phyloP scores from a whole-genome alignment of 92 coral and sea anemone species.

The Scolanthus callimorphus region DNA sequence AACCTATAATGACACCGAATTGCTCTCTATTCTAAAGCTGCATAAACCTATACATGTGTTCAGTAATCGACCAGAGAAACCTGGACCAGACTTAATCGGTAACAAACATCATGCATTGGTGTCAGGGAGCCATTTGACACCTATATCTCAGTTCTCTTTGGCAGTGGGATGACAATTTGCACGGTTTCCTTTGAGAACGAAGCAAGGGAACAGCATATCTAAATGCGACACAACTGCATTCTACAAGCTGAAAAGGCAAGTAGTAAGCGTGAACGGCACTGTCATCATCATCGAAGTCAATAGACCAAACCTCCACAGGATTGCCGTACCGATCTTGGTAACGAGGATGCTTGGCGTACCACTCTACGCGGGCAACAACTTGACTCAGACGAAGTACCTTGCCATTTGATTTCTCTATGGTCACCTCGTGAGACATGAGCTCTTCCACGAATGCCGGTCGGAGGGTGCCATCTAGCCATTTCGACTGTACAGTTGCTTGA shows the following conservation, averaged over 20 bases:
- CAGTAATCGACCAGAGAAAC: too few species aligned
- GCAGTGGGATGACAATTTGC: constrained; percentile 9
- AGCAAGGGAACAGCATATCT: background rate
- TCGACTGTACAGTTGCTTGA: constrained; percentile 15
- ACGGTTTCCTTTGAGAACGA: constrained; percentile 10
- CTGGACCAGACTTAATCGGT: too few species aligned
- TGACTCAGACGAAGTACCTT: constrained; percentile 12
- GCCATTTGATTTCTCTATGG: background rate
- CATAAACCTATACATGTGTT: too few species aligned
- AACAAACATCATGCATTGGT: too few species aligned
- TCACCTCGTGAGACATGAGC: constrained; percentile 19
- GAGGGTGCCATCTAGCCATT: constrained; percentile 22
- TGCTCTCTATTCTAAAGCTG: too few species aligned
- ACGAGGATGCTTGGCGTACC: constrained; percentile 19
- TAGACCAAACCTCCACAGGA: constrained; percentile 33
- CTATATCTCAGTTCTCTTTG: too few species aligned
- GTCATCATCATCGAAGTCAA: constrained; percentile 9
- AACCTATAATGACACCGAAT: too few species aligned
- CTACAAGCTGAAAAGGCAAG: constrained; percentile 17
- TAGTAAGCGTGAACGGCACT: constrained; percentile 12
- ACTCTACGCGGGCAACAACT: constrained; percentile 26
- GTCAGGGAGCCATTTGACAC: too few species aligned
- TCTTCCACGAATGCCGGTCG: constrained; percentile 26
- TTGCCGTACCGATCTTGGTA: constrained; percentile 10
- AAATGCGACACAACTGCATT: constrained; percentile 7